These are phyloP conservation scores for Hydrotaea cyrtoneurina DNA, from an alignment of 2,888 invertebrate species.

Conservation along the genomic window DNA sequence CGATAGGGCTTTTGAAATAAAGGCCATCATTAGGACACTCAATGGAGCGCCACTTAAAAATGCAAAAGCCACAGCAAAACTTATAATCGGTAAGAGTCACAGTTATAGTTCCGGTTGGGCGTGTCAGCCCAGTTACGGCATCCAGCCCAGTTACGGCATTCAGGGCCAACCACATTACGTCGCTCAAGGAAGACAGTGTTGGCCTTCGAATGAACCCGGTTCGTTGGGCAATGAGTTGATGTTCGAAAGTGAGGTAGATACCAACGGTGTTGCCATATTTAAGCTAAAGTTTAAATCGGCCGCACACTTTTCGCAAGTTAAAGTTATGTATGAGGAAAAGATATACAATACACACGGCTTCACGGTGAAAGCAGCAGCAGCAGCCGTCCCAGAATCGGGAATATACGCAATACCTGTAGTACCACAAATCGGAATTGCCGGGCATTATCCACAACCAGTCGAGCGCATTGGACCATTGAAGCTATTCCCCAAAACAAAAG, in stretches of 20 bases:
- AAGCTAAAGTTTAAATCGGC: background rate
- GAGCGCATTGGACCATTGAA: background rate
- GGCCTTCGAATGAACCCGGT: too few species aligned
- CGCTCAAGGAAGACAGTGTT: too few species aligned
- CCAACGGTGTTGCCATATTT: conserved; percentile 5
- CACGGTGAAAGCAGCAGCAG: background rate
- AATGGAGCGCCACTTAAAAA: conserved; percentile 85
- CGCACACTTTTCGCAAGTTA: background rate
- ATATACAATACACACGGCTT: background rate
- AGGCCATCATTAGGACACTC: conserved; percentile 86
- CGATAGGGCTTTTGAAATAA: conserved; percentile 90
- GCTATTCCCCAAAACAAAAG: conserved; percentile 27
- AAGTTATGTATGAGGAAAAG: conserved; percentile 14
- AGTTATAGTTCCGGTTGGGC: conserved; percentile 35
- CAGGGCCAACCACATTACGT: too few species aligned
- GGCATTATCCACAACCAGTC: background rate
- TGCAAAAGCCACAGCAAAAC: conserved; percentile 82
- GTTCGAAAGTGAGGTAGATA: conserved; percentile 1
- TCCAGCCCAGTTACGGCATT: too few species aligned
- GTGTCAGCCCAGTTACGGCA: too few species aligned
- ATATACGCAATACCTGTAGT: background rate
- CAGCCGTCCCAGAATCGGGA: too few species aligned
- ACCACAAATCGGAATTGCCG: background rate
- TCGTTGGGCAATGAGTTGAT: background rate
- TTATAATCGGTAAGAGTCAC: conserved; percentile 65